phyloP scores from a whole-genome alignment of 2,113 vertebrate species.

The Chrysemys picta region DNA sequence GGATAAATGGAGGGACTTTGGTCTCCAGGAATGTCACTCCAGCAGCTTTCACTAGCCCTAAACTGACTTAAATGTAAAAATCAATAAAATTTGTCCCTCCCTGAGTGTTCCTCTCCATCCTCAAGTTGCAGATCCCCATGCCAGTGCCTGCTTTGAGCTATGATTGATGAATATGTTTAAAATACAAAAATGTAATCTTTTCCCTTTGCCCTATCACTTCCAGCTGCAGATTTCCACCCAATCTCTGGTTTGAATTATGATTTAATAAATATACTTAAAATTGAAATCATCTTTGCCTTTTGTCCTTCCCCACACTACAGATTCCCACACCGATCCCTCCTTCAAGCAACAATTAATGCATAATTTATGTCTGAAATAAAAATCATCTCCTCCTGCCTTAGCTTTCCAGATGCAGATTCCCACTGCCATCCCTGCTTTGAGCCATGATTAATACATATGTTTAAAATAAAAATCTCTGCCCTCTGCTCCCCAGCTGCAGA shows the following conservation, averaged over 20 bases:
- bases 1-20: not conserved
- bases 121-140: conserved; percentile 31
- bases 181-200: conserved; percentile 44
- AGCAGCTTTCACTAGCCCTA: not conserved
- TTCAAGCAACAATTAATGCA: conserved; percentile 73
- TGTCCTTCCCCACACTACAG: conserved; percentile 30
- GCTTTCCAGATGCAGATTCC: conserved; percentile 65
- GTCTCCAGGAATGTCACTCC: not conserved
- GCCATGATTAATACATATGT: conserved; percentile 54
- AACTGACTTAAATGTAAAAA: not conserved
- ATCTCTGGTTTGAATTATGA: conserved; percentile 71
- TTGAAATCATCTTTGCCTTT: conserved; percentile 74
- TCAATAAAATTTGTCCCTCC: not conserved
- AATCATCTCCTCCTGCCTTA: conserved; percentile 63
- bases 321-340: conserved; percentile 66
- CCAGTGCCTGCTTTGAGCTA: conserved; percentile 19
- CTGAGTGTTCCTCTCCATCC: not conserved
- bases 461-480: conserved; percentile 67
- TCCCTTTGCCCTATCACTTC: conserved; percentile 65
- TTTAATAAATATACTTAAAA: conserved; percentile 78
- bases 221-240: conserved; percentile 70
- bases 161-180: conserved; percentile 46
- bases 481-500: conserved; percentile 59
- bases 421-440: conserved; percentile 27
- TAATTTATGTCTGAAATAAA: conserved; percentile 76